Evolutionary conservation across 2,113 vertebrate species (phyloP), one percentile per base, ranked within the genome.

Genomic region (Nothobranchius furzeri): DNA sequence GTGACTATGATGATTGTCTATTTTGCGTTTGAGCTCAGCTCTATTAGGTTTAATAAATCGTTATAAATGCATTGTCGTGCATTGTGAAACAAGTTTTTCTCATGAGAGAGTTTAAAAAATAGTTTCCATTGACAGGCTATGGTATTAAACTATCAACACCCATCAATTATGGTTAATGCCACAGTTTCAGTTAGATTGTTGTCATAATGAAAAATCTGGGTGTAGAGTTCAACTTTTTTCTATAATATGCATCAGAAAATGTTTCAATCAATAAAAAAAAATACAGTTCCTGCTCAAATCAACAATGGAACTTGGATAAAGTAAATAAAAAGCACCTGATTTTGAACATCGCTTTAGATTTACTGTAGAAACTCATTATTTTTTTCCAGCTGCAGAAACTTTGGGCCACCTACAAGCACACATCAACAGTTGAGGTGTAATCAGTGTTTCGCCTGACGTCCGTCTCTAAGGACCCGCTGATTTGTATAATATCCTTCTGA

Each of bases 401-500:
- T 92, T 92, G 89, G 93, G 90, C 93, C 94, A 93, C 93, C 92
- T 93, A 94, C 93, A 93, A 92, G 94, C 67, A 86, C 94, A 91
- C 91, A 93, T 93, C 90, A 94, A 93, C 91, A 91, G 92, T 91
- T 93, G 95, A 95, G 95, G 96, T 98, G 96, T 95, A 95, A 94
- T 95, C 93, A 92, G 94, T 95, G 95, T 95, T 95, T 95, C 95
- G 94, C 93, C 94, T 95, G 94, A 95, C 94, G 94, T 93, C 93
- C 90, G 92, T 95, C 95, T 96, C 96, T 88, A 88, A 94, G 95
- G 96, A 94, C 91, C 79, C 90, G 91, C 92, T 92, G 92, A 94
- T 96, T 97, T 96, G 95, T 96, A 94, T 85, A 87, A 95, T 96
- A 95, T 94, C 95, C 95, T 96, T 96, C 95, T 94, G 91, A 94